Evolutionary conservation across 1,140 invertebrate species (phyloP), one percentile per base, ranked within the genome.

Genomic region (Lordiphosa stackelbergi): DNA sequence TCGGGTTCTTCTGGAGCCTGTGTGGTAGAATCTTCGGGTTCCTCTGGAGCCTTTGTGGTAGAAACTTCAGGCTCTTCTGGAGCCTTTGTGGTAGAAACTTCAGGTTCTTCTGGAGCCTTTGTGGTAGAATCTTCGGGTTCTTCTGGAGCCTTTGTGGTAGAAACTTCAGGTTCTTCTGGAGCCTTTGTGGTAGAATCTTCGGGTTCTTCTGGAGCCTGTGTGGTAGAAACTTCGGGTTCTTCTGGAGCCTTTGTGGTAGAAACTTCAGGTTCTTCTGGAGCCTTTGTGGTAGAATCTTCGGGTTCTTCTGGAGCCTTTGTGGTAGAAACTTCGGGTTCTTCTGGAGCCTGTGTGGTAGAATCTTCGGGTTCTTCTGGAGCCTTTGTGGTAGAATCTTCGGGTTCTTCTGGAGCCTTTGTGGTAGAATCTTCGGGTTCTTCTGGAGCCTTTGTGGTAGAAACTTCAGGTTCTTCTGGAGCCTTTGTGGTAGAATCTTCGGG

Each of bases 391-490:
- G 43, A 28, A n/a, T 11, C n/a, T 12, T 37, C 43, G 0, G 56
- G 55, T 6, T 56, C 46, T 3, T 16, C 52, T 9, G 51, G 10
- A 9, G 24, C 28, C 12, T 16, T 28, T 40, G 49, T 38, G 8
- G 57, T 61, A 3, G 51, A 40, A 1, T 37, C 38, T n/a, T 43
- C 49, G 0, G 62, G 49, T 9, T 42, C 35, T 7, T 22, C 45
- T 4, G 52, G 24, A 12, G 48, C 36, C 4, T 42, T 8, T 1
- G 47, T 46, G 6, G 57, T 35, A 6, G 42, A 45, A 3, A 11
- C 42, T 45, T 45, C 42, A 2, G 35, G 35, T 24, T 49, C 12
- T 36, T 5, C 19, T 3, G 42, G 9, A 28, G 19, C 42, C 28
- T 43, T 10, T n/a, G 41, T 43, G 5, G 41, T 43, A n/a, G 41